phyloP scores from a whole-genome alignment of 2,113 vertebrate genomes.

The Petaurus breviceps region DNA sequence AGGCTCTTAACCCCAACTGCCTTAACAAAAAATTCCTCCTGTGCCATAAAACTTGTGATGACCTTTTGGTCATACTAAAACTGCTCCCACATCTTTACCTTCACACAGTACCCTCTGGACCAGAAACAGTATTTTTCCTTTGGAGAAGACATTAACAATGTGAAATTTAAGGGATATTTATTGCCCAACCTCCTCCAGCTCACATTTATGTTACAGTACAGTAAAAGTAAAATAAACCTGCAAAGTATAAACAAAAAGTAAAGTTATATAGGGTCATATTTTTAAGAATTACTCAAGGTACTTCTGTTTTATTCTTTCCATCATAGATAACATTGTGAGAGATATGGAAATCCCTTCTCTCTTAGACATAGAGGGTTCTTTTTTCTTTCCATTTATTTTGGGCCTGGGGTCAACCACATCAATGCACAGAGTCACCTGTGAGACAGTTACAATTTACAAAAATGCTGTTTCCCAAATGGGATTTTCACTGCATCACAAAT shows the following conservation, averaged over 20 bases:
- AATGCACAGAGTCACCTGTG: neutral
- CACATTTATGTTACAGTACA: neutral
- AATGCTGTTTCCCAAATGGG: neutral
- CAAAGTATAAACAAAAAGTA: neutral
- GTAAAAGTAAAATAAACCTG: neutral
- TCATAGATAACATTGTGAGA: neutral
- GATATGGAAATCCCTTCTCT: neutral
- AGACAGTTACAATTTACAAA: neutral
- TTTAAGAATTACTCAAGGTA: slow-evolving; percentile 1
- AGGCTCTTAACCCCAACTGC: neutral
- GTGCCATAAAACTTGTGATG: neutral
- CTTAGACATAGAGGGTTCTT: slow-evolving; percentile 11
- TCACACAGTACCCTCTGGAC: neutral
- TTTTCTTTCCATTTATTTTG: neutral
- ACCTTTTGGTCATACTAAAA: neutral
- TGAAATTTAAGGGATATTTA: neutral
- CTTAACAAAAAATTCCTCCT: too few species aligned
- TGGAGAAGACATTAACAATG: neutral
- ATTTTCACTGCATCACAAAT: neutral
- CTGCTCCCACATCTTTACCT: neutral
- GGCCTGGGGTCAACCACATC: neutral
- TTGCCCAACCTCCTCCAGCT: neutral
- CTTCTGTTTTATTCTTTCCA: slow-evolving; percentile 29
- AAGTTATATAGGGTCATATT: neutral
- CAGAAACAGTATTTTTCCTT: neutral